Base-by-base conservation (phyloP, 2,888 invertebrate genomes). In the Mactromeris polynyma region DNA sequence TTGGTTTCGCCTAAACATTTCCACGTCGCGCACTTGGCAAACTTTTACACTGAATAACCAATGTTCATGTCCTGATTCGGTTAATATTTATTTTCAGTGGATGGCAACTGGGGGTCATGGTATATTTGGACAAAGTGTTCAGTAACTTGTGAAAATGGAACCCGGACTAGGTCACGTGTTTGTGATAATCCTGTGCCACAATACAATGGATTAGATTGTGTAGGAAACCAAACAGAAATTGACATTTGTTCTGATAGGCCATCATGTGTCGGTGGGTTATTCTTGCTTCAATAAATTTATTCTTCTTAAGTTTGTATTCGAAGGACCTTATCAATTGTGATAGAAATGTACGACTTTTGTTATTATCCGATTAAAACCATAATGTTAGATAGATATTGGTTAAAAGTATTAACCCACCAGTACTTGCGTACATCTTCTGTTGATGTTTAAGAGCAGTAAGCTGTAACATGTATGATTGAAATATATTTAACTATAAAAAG, bases 31-130 rank as follows among this genome's bases (percentile, higher is more conserved):
- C 17, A n/a, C n/a, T n/a, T n/a, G n/a, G n/a, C n/a, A n/a, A n/a
- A n/a, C 58, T 21, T 58, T 14, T 26, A n/a, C 9, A n/a, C 21
- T 1, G 9, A 58, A n/a, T 31, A n/a, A n/a, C n/a, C n/a, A 31
- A 33, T 9, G 31, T 31, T 33, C 14, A 1, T 33, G 11, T 33
- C 11, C 69, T 36, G 4, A 26, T 1, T n/a, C 9, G 31, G 1
- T 19, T 4, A 33, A 73, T 14, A 6, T 36, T 7, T 19, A n/a
- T 81, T 14, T 58, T 9, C 36, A 82, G 86, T 86, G 19, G 58
- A 81, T 36, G 86, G 81, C 1, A 36, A 38, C 1, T 86, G 86
- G 86, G 54, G 54, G 31, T n/a, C n/a, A 2, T 86, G 86, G 86
- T 7, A 31, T n/a, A 36, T 54, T 26, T 86, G 86, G 86, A 26